Evolutionary conservation across 2,113 vertebrate species (phyloP).

Genomic region (Jaculus jaculus): DNA sequence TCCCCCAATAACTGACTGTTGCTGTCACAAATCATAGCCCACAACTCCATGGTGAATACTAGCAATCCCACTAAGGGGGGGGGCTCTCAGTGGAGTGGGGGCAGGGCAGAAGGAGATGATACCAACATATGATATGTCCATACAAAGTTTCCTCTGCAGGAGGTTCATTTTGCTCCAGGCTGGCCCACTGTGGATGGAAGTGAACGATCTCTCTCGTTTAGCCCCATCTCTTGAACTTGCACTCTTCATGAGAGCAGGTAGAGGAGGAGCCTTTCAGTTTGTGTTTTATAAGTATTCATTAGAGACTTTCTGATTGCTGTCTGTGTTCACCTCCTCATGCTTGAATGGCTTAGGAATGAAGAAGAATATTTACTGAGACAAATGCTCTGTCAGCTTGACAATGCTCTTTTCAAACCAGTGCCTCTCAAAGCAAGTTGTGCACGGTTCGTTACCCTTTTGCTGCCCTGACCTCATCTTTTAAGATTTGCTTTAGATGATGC

Average conservation of each 20-base stretch:
- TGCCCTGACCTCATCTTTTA: constrained; percentile 71
- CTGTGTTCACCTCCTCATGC: constrained; percentile 79
- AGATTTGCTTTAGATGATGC: constrained; percentile 76
- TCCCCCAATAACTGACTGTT: too few species aligned
- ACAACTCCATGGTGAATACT: too few species aligned
- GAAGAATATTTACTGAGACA: constrained; percentile 81
- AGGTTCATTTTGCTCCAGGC: neutral
- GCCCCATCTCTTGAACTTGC: neutral
- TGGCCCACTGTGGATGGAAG: neutral
- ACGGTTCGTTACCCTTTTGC: constrained; percentile 76
- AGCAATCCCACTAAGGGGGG: too few species aligned
- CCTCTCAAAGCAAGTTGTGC: constrained; percentile 67
- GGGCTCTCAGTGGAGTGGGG: too few species aligned
- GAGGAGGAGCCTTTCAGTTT: constrained; percentile 62
- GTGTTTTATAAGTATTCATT: constrained; percentile 67
- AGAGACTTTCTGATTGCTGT: constrained; percentile 77
- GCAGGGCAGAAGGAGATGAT: too few species aligned
- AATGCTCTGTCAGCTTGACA: constrained; percentile 81
- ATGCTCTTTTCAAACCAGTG: constrained; percentile 78
- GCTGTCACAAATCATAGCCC: too few species aligned
- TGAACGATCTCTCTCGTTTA: neutral
- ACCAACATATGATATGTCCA: too few species aligned
- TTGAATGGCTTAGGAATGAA: constrained; percentile 74
- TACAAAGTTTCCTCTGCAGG: neutral
- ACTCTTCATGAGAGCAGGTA: constrained; percentile 52